A percentile compares a stretch with the other conserved stretches of the same genome.
Evolutionary conservation across 1,140 invertebrate genomes (phyloP).

Genomic region (Kradibia gibbosae): DNA sequence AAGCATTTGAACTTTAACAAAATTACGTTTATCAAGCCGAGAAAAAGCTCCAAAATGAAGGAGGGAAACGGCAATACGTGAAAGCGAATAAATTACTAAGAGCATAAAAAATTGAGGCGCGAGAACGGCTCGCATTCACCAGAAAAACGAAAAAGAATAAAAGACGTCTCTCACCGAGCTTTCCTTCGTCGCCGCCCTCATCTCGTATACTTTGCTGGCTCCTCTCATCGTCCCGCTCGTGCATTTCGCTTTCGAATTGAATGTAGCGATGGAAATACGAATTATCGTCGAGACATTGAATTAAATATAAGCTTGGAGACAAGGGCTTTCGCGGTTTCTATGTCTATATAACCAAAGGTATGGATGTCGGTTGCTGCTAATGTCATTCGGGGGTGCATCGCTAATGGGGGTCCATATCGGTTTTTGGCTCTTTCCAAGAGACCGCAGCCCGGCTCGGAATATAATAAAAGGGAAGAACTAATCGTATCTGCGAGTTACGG

Average conservation of each 20-base stretch:
- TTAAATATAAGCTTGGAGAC: constrained; percentile 59
- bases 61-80: not conserved
- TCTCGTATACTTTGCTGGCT: not conserved
- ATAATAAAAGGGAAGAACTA: constrained; percentile 25
- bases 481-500: constrained; percentile 21
- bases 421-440: not conserved
- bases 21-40: not conserved
- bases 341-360: not conserved
- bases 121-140: not conserved
- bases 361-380: constrained; percentile 52
- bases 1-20: not conserved
- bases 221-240: not conserved
- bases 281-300: constrained; percentile 57
- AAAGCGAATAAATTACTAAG: constrained; percentile 33
- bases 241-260: constrained; percentile 45
- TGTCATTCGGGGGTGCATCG: constrained; percentile 4
- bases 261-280: constrained; percentile 52
- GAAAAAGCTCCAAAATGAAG: not conserved
- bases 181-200: not conserved
- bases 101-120: constrained; percentile 36
- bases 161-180: not conserved
- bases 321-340: constrained; percentile 50
- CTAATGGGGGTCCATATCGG: constrained; percentile 30
- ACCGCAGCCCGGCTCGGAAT: not conserved
- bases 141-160: not conserved